phyloP scores from a whole-genome alignment of 2,113 vertebrate genomes.

The Cyanoderma ruficeps region DNA sequence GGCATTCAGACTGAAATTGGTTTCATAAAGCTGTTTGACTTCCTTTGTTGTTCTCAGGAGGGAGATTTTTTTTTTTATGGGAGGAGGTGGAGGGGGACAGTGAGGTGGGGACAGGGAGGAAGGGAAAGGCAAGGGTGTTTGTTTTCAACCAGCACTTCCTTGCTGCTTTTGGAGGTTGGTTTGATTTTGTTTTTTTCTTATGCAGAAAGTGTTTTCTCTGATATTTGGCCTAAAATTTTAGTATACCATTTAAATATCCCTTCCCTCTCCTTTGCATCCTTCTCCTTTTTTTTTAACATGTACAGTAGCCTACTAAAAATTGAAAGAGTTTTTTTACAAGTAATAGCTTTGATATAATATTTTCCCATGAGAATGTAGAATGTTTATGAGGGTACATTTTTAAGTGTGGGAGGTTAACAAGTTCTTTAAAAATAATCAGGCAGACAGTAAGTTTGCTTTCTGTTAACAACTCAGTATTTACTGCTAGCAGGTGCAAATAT shows the following conservation, averaged over 20 bases:
- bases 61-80: neutral
- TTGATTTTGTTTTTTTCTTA: neutral
- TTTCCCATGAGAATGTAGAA: neutral
- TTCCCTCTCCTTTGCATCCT: neutral
- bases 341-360: neutral
- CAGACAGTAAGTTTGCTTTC: neutral
- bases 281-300: neutral
- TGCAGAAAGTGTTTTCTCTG: neutral
- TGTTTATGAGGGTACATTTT: neutral
- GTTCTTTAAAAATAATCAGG: neutral
- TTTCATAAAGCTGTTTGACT: neutral
- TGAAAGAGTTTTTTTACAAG: neutral
- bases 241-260: neutral
- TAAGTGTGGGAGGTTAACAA: neutral
- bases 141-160: neutral
- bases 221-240: neutral
- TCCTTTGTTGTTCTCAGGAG: neutral
- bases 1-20: neutral
- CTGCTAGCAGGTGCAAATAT: neutral
- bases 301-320: neutral
- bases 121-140: neutral
- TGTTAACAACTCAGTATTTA: neutral
- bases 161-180: neutral
- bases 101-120: neutral
- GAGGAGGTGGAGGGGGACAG: neutral